A percentile compares a stretch with the other conserved stretches of the same genome.
These are phyloP conservation scores for Rousettus leschenaultii DNA, from an alignment of 2,113 vertebrate genomes.

Conservation along the genomic window DNA sequence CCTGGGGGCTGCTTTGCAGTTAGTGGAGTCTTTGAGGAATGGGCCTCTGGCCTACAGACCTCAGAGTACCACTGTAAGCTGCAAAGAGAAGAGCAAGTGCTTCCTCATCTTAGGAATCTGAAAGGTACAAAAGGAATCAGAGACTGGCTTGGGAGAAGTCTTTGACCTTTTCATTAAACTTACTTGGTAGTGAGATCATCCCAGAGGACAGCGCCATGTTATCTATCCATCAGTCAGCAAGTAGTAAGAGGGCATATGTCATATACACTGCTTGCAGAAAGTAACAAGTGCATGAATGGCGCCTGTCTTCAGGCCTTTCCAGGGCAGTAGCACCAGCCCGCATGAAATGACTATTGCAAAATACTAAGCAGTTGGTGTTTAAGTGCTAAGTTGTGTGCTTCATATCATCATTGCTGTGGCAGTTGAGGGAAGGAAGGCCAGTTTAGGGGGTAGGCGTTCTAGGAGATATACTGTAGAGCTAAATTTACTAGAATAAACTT, in stretches of 20 bases:
- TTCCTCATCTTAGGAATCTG: background rate
- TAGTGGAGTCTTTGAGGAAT: background rate
- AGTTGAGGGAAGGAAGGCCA: background rate
- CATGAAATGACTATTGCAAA: background rate
- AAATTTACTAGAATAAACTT: background rate
- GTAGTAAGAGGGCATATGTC: background rate
- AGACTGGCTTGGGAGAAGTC: background rate
- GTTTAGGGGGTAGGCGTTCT: accelerated
- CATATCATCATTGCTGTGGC: background rate
- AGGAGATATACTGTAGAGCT: background rate
- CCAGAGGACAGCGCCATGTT: background rate
- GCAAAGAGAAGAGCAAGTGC: background rate
- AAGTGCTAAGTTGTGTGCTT: background rate
- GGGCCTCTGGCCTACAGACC: background rate
- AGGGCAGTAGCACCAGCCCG: background rate
- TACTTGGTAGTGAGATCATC: background rate
- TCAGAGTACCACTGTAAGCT: background rate
- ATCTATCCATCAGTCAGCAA: background rate
- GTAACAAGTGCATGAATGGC: background rate
- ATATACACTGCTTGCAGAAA: background rate
- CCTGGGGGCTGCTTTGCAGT: background rate
- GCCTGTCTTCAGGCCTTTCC: background rate
- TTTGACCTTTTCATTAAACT: background rate
- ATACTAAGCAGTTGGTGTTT: background rate
- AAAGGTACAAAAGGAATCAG: background rate